phyloP scores from a whole-genome alignment of 2,888 invertebrate genomes.

The Chironomus riparius region DNA sequence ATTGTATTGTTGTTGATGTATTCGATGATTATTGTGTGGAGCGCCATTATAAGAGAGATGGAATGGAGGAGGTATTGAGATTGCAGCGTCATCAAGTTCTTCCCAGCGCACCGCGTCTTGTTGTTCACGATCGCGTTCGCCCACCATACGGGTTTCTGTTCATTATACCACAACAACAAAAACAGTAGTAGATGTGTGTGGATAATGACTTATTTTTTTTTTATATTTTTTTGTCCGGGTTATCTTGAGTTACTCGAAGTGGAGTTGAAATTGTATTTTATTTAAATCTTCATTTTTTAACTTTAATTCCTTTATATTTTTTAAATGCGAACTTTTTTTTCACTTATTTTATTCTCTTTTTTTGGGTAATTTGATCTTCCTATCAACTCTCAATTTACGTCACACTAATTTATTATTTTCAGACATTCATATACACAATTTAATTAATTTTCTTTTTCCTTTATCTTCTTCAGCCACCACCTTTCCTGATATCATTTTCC shows the following conservation, averaged over 20 bases:
- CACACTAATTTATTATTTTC: not conserved
- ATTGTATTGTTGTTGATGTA: slow-evolving; percentile 31
- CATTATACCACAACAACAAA: not conserved
- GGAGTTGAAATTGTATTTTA: not conserved
- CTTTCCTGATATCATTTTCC: not conserved
- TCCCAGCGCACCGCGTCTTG: slow-evolving; percentile 47
- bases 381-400: not conserved
- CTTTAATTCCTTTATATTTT: not conserved
- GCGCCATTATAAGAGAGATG: slow-evolving; percentile 39
- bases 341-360: not conserved
- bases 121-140: slow-evolving; percentile 46
- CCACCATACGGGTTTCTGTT: slow-evolving; percentile 40
- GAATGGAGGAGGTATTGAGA: slow-evolving; percentile 42
- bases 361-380: not conserved
- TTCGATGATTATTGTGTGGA: slow-evolving; percentile 34
- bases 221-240: not conserved
- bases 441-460: not conserved
- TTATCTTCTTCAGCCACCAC: not conserved
- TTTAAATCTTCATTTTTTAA: not conserved
- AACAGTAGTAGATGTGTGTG: not conserved
- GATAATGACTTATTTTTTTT: not conserved
- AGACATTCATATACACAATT: not conserved
- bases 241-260: not conserved
- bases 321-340: not conserved
- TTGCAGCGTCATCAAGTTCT: slow-evolving; percentile 40